A percentile compares a stretch with the other conserved stretches of the same genome.
phyloP scores from a whole-genome alignment of 2,113 vertebrate species.

The Pionites leucogaster region DNA sequence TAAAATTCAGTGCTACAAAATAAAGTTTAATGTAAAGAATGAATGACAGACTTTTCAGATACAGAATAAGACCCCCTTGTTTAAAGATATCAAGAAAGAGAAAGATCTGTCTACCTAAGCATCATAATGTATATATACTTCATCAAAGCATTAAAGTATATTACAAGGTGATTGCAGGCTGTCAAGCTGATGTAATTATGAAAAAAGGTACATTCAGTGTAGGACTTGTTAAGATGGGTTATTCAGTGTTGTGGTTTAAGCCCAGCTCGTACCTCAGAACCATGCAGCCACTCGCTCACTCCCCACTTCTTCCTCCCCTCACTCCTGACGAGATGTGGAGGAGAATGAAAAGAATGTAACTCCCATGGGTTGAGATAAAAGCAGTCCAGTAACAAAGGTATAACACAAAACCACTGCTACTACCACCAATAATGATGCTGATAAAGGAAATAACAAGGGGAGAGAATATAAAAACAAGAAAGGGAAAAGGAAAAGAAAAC shows the following conservation, averaged over 20 bases:
- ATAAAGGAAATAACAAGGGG: too few relatives aligned
- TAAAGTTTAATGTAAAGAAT: not conserved
- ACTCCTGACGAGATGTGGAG: not conserved
- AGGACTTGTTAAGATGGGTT: not conserved
- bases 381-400: too few relatives aligned
- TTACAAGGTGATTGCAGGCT: not conserved
- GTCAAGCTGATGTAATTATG: not conserved
- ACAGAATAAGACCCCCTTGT: not conserved
- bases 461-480: too few relatives aligned
- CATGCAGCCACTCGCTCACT: too few relatives aligned
- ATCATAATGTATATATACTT: not conserved
- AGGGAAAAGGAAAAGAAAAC: too few relatives aligned
- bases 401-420: too few relatives aligned
- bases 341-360: not conserved
- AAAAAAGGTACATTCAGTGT: not conserved
- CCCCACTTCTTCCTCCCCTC: too few relatives aligned
- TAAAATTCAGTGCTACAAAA: not conserved
- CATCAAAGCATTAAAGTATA: not conserved
- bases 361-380: too few relatives aligned
- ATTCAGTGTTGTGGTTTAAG: not conserved
- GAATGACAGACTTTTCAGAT: not conserved
- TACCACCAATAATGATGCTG: too few relatives aligned
- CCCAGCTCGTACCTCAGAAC: not conserved
- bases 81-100: not conserved
- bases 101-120: not conserved